phyloP scores from a whole-genome alignment of 2,113 vertebrate genomes.

The Holacanthus passer region DNA sequence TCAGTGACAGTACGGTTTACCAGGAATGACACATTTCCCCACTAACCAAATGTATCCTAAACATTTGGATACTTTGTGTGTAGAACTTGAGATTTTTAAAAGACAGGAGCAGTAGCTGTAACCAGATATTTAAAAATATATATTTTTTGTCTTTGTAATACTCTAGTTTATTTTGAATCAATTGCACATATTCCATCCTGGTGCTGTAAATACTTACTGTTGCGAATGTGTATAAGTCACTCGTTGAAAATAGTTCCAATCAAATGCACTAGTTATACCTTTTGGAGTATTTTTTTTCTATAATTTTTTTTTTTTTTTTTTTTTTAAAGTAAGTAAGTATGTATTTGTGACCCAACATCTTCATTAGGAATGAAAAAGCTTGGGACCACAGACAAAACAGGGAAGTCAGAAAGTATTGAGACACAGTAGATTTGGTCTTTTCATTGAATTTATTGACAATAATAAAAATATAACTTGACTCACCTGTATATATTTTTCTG shows the following conservation, averaged over 20 bases:
- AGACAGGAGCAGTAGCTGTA: not conserved
- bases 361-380: not conserved
- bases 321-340: not conserved
- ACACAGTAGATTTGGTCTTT: not conserved
- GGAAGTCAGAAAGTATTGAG: not conserved
- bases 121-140: not conserved
- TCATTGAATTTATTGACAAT: not conserved
- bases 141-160: slow-evolving; percentile 4
- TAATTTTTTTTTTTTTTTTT: too few relatives aligned
- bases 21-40: slow-evolving; percentile 27
- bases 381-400: too few relatives aligned
- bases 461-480: not conserved
- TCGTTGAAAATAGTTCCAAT: not conserved
- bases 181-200: not conserved
- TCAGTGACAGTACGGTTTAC: slow-evolving; percentile 32
- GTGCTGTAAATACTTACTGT: not conserved
- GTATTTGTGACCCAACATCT: not conserved
- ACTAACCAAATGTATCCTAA: not conserved
- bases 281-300: too few relatives aligned
- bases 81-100: not conserved
- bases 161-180: not conserved
- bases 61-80: not conserved
- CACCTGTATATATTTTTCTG: not conserved
- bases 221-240: not conserved
- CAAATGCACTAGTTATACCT: not conserved